Evolutionary conservation across 2,113 vertebrate genomes (phyloP).

Genomic region (Cynocephalus volans): DNA sequence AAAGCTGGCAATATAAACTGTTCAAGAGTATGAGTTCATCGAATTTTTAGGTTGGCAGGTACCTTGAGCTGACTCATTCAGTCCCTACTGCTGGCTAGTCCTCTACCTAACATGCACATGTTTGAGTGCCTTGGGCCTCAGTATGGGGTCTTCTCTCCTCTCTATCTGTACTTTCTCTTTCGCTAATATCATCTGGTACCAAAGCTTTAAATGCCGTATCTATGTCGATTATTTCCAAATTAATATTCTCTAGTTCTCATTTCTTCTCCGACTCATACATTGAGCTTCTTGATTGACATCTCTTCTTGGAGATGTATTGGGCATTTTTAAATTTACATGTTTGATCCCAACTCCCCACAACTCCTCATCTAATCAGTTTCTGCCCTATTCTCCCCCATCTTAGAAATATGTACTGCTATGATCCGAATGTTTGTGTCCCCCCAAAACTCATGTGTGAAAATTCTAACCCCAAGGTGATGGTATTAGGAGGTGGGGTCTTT

Average conservation of each 20-base stretch:
- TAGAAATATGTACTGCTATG: background rate
- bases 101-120: background rate
- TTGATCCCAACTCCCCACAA: background rate
- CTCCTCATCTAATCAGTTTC: background rate
- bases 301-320: background rate
- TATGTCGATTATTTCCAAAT: slow-evolving; percentile 19
- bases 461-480: background rate
- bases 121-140: background rate
- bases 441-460: background rate
- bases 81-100: background rate
- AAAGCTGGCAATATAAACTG: too few relatives aligned
- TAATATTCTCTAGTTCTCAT: background rate
- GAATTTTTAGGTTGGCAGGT: background rate
- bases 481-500: background rate
- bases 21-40: background rate
- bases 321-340: background rate
- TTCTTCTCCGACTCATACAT: background rate
- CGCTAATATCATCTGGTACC: background rate
- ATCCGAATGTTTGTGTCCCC: background rate
- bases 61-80: background rate
- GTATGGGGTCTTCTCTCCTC: background rate
- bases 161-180: background rate
- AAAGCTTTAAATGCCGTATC: background rate
- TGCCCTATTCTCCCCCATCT: background rate
- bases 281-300: background rate